Evolutionary conservation across 2,797 vertebrate species (phyloP).

Genomic region (Helostoma temminkii): DNA sequence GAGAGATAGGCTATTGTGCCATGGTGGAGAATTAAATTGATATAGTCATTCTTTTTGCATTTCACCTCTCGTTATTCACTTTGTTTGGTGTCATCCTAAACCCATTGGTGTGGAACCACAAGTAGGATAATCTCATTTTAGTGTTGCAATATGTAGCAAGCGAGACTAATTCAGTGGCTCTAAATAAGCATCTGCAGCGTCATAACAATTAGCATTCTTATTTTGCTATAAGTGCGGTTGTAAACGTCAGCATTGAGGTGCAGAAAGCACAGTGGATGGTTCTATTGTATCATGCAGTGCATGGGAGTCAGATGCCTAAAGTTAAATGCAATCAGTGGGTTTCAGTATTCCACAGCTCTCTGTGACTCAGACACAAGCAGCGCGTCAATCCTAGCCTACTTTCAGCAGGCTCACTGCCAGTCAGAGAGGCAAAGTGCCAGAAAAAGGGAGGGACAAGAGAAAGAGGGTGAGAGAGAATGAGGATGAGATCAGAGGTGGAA

Average conservation of each 20-base stretch:
- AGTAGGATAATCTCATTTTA: conserved; percentile 13
- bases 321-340: conserved; percentile 85
- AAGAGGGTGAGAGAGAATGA: conserved; percentile 51
- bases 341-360: conserved; percentile 79
- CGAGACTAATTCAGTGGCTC: conserved; percentile 38
- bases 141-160: conserved; percentile 28
- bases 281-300: conserved; percentile 79
- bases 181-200: conserved; percentile 50
- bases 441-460: conserved; percentile 57
- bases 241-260: conserved; percentile 68
- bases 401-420: conserved; percentile 81
- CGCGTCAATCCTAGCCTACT: conserved; percentile 86
- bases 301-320: conserved; percentile 79
- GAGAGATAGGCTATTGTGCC: conserved; percentile 2
- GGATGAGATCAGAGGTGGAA: conserved; percentile 67
- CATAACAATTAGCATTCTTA: conserved; percentile 42
- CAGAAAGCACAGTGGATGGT: conserved; percentile 70
- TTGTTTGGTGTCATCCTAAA: conserved; percentile 9
- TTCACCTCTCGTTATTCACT: not conserved
- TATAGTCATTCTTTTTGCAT: not conserved
- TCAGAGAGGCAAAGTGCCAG: conserved; percentile 71
- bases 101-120: conserved; percentile 1
- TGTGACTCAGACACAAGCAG: conserved; percentile 85
- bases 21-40: conserved; percentile 16
- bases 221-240: conserved; percentile 56